Evolutionary conservation across 2,888 invertebrate species (phyloP).

Genomic region (Acanthosepion lycidas): DNA sequence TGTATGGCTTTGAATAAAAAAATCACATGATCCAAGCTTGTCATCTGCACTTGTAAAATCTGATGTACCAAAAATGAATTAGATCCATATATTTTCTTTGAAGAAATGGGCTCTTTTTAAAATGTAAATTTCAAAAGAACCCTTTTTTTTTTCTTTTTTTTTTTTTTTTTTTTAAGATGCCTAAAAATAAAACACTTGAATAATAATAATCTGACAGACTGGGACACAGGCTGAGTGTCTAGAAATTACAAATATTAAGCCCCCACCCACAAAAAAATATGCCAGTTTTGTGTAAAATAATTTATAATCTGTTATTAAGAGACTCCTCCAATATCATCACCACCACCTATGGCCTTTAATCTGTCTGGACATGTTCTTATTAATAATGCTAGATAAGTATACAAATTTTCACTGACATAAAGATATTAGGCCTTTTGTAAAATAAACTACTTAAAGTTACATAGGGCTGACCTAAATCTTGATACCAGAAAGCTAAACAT

Average conservation of each 20-base stretch:
- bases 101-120: too few species aligned
- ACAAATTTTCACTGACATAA: neutral
- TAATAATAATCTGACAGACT: neutral
- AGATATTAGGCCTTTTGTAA: neutral
- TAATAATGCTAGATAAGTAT: neutral
- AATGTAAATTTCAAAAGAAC: too few species aligned
- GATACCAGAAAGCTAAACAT: slow-evolving; percentile 13
- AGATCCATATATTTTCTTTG: too few species aligned
- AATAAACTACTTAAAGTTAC: neutral
- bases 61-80: too few species aligned
- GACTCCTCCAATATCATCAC: neutral
- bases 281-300: neutral
- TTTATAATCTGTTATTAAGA: neutral
- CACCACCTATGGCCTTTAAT: neutral
- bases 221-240: neutral
- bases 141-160: too few species aligned
- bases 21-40: too few species aligned
- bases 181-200: too few species aligned
- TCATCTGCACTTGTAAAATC: too few species aligned
- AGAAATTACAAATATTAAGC: neutral
- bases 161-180: too few species aligned
- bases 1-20: too few species aligned
- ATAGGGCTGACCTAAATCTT: neutral
- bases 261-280: neutral
- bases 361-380: neutral